These are phyloP conservation scores for Leptinotarsa undecemlineata DNA, from an alignment of 1,140 invertebrate genomes.

Conservation along the genomic window DNA sequence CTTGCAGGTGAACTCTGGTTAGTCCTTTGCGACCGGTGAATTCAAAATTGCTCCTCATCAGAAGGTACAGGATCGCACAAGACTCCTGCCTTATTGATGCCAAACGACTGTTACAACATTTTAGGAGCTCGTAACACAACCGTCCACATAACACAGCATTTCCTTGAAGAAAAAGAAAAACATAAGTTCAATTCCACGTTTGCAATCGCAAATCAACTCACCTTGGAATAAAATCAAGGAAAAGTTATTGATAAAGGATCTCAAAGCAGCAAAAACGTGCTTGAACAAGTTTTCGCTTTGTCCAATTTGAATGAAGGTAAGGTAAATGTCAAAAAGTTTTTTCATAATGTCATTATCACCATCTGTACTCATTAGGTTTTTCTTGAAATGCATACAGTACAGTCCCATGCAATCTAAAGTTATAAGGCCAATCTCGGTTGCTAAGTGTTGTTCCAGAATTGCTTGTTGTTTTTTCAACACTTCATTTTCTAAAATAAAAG, in stretches of 20 bases:
- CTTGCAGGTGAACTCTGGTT: slow-evolving; percentile 84
- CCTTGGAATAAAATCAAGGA: slow-evolving; percentile 80
- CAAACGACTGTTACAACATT: slow-evolving; percentile 80
- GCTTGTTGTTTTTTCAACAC: slow-evolving; percentile 66
- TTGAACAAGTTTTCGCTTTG: slow-evolving; percentile 89
- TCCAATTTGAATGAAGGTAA: slow-evolving; percentile 84
- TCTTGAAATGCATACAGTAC: slow-evolving; percentile 79
- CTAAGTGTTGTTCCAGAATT: slow-evolving; percentile 82
- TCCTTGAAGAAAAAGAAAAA: slow-evolving; percentile 58
- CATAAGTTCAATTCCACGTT: not conserved
- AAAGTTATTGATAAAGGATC: slow-evolving; percentile 91
- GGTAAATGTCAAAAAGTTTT: slow-evolving; percentile 79
- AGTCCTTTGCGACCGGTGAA: slow-evolving; percentile 80
- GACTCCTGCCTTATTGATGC: slow-evolving; percentile 83
- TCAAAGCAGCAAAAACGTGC: slow-evolving; percentile 87
- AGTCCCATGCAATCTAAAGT: slow-evolving; percentile 83
- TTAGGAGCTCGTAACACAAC: slow-evolving; percentile 80
- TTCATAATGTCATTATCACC: slow-evolving; percentile 78
- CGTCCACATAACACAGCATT: slow-evolving; percentile 82
- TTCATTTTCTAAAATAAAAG: slow-evolving; percentile 60
- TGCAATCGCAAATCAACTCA: slow-evolving; percentile 47
- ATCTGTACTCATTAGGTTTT: slow-evolving; percentile 66
- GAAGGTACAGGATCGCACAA: slow-evolving; percentile 84
- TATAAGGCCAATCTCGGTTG: slow-evolving; percentile 87
- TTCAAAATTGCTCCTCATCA: slow-evolving; percentile 93